Base-by-base conservation (phyloP, 2,888 invertebrate genomes). In the Hedya salicella region DNA sequence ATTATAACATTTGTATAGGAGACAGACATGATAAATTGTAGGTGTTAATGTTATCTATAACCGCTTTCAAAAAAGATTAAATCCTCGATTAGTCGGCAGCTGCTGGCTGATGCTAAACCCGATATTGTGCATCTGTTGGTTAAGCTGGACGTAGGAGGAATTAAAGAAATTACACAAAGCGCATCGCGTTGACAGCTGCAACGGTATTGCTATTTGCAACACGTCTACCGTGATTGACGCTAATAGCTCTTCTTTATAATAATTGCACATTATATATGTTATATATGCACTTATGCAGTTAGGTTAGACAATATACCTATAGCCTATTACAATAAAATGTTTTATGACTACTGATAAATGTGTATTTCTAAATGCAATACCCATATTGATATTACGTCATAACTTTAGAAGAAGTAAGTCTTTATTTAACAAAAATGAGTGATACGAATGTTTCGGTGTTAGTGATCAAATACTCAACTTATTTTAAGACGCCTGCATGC, bases 41-140 rank as follows among this genome's bases (percentile, higher is more conserved):
- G 19, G 49, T 57, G 16, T 21, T 32, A 64, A 50, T 57, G 16
- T 21, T 32, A 64, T 42, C 16, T 36, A 16, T 14, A 57, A 50
- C 30, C 42, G 46, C 39, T 42, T 54, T 40, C 14, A 57, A 40
- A 62, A 66, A 61, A 61, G 46, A 65, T 39, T 25, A 40, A 32
- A 21, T 53, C 32, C 19, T 53, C 56, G 42, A 65, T 48, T 62
- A 53, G 39, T 19, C 17, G 32, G 61, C 66, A 54, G 53, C 60
- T 66, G 60, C 19, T 39, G 46, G 19, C 19, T 49, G 66, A 61
- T 49, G 54, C 32, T 54, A 60, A 54, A 66, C 60, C 66, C 48
- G 66, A 66, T 66, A 66, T 40, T 52, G 49, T 40, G 44, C 66
- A 66, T 61, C 61, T 66, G 61, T 61, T 49, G 48, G 61, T 40